A percentile compares a stretch with the other conserved stretches of the same genome.
These are phyloP conservation scores for Lophotriccus pileatus DNA, from an alignment of 2,797 vertebrate genomes.

Conservation along the genomic window DNA sequence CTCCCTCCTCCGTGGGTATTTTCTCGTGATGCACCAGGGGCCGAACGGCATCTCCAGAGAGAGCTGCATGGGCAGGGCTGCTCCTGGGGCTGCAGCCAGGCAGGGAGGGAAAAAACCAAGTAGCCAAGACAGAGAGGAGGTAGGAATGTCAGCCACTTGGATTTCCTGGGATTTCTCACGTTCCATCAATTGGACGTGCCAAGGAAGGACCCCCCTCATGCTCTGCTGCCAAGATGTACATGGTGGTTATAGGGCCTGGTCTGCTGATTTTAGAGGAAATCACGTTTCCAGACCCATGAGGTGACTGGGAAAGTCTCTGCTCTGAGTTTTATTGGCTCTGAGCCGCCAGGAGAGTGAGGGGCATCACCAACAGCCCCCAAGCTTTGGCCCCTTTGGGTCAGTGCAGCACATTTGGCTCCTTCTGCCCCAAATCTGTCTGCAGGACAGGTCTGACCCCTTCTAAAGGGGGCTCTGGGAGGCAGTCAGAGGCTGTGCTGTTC, in stretches of 20 bases:
- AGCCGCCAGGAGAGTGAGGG: fast-evolving
- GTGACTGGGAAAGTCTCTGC: neutral
- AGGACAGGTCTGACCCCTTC: neutral
- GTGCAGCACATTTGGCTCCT: neutral
- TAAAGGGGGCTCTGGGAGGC: neutral
- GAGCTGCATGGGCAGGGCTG: neutral
- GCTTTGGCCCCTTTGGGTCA: neutral
- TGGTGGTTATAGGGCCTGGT: neutral
- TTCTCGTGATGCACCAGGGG: neutral
- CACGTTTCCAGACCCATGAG: neutral
- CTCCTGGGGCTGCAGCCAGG: neutral
- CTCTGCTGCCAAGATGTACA: fast-evolving
- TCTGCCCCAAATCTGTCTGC: neutral
- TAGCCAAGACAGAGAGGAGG: neutral
- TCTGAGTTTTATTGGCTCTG: neutral
- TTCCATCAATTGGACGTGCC: fast-evolving
- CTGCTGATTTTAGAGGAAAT: neutral
- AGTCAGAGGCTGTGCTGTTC: neutral
- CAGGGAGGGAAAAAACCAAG: neutral
- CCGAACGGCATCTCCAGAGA: neutral
- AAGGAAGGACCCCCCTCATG: fast-evolving
- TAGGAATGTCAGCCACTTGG: fast-evolving
- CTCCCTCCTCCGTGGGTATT: neutral
- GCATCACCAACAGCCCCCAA: neutral
- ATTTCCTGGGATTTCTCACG: neutral